Conservation (phyloP, 2,888 invertebrate species). For the Embidobia sp. region DNA sequence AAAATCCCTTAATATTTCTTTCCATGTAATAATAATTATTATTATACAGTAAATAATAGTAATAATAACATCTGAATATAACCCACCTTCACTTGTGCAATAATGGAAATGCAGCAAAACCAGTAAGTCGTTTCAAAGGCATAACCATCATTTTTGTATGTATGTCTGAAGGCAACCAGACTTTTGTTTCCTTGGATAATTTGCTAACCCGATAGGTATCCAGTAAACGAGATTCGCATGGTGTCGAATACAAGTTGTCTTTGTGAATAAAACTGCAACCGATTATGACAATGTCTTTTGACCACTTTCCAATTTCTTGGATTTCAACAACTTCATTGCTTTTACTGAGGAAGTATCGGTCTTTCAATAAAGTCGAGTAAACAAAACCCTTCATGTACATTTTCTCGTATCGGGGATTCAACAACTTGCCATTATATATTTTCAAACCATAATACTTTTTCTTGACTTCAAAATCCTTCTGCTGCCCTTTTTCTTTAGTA, state of each 20-base stretch:
- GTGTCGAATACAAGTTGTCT: neutral
- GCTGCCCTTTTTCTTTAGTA: no score
- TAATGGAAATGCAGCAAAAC: conserved; percentile 1
- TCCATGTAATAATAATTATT: no score
- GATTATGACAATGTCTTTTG: neutral
- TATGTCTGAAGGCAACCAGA: neutral
- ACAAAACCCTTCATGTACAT: no score
- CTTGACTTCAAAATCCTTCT: no score
- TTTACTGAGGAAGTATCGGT: neutral
- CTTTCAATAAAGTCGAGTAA: neutral
- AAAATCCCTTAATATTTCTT: no score
- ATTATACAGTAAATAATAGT: no score
- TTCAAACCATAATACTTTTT: no score
- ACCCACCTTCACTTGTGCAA: neutral
- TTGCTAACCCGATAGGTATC: neutral
- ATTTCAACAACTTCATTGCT: neutral
- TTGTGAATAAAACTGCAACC: neutral
- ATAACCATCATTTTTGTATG: neutral
- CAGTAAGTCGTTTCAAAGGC: neutral
- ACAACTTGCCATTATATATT: no score
- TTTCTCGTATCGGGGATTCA: no score
- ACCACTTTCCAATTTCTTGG: neutral
- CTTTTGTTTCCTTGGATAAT: neutral
- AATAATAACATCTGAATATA: no score
- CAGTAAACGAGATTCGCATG: neutral